phyloP scores from a whole-genome alignment of 2,113 vertebrate genomes.

The Scortum barcoo region DNA sequence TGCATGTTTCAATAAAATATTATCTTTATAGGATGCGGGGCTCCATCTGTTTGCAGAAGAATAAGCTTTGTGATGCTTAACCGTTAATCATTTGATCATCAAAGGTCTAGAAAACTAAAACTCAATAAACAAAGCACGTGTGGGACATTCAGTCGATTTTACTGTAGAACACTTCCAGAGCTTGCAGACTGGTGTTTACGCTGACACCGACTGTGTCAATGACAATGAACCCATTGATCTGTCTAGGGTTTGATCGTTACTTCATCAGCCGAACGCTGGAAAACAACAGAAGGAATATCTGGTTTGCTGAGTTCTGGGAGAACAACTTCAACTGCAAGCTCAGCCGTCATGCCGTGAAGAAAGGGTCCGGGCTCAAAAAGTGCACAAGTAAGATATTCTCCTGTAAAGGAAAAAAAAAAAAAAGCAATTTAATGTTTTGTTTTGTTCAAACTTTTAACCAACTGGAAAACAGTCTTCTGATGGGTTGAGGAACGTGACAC shows the following conservation, averaged over 20 bases:
- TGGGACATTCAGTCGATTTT: slow-evolving; percentile 12
- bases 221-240: slow-evolving; percentile 71
- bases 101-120: slow-evolving; percentile 18
- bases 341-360: slow-evolving; percentile 84
- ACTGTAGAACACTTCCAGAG: not conserved
- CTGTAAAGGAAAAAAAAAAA: slow-evolving; percentile 10
- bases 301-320: slow-evolving; percentile 89
- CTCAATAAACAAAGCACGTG: not conserved
- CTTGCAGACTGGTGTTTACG: slow-evolving; percentile 31
- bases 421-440: slow-evolving; percentile 20
- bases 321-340: slow-evolving; percentile 93
- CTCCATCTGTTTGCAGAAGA: not conserved
- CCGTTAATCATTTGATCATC: slow-evolving; percentile 21
- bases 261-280: slow-evolving; percentile 87
- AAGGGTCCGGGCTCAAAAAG: slow-evolving; percentile 86
- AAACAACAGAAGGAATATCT: slow-evolving; percentile 88
- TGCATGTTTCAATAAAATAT: slow-evolving; percentile 12
- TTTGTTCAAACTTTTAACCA: slow-evolving; percentile 54
- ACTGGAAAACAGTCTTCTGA: slow-evolving; percentile 31
- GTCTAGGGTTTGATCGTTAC: slow-evolving; percentile 86
- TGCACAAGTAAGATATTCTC: slow-evolving; percentile 90
- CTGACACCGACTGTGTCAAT: slow-evolving; percentile 43
- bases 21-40: not conserved
- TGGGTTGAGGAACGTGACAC: slow-evolving; percentile 46
- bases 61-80: not conserved